phyloP scores from a whole-genome alignment of 2,113 vertebrate species.

The Salvator merianae region DNA sequence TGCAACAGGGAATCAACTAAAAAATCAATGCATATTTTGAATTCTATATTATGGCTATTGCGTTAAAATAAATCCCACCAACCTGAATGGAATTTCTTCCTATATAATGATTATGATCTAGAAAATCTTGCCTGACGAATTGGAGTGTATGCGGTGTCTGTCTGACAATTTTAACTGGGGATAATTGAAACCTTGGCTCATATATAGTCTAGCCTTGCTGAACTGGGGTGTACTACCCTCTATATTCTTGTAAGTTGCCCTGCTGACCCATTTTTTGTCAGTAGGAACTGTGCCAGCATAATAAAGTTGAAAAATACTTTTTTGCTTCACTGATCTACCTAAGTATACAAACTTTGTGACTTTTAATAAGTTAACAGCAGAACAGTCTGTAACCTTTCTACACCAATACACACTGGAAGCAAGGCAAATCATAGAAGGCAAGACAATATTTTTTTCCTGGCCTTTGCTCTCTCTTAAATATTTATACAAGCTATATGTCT shows the following conservation, averaged over 20 bases:
- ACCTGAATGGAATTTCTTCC: not conserved
- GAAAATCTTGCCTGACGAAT: not conserved
- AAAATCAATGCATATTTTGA: not conserved
- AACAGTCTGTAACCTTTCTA: constrained; percentile 70
- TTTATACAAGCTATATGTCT: constrained; percentile 75
- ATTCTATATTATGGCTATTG: not conserved
- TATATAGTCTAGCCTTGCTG: not conserved
- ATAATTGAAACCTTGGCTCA: not conserved
- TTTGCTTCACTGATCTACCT: constrained; percentile 72
- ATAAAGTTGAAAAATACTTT: constrained; percentile 62
- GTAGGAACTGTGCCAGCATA: not conserved
- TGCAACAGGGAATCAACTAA: not conserved
- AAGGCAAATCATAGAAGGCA: constrained; percentile 70
- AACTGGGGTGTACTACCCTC: not conserved
- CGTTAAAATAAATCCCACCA: not conserved
- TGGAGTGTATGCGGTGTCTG: not conserved
- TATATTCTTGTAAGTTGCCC: not conserved
- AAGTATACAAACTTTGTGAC: constrained; percentile 53
- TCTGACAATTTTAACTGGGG: not conserved
- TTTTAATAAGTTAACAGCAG: constrained; percentile 79
- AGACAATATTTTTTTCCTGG: constrained; percentile 58
- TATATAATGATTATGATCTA: not conserved
- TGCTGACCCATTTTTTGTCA: not conserved
- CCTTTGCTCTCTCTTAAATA: constrained; percentile 60
- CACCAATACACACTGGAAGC: constrained; percentile 72